Base-by-base conservation (phyloP, 2,888 invertebrate species). In the Crocallis elinguaria region DNA sequence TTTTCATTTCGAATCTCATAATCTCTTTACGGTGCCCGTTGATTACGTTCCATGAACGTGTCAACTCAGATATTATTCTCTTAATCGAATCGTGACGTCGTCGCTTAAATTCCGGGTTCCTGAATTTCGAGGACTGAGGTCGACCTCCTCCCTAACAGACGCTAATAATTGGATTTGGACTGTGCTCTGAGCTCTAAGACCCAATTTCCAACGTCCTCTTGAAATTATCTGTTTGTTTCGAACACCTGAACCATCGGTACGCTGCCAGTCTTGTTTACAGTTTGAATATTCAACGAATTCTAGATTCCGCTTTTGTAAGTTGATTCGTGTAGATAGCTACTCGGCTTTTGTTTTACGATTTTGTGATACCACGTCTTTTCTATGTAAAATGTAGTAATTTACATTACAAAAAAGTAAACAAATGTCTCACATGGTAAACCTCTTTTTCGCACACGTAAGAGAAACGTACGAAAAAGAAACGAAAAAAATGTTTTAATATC, bases 141-240 rank as follows among this genome's bases (percentile, higher is more conserved):
- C 57, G 59, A 54, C 55, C 57, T 57, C 67, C 64, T 69, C 66
- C 66, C 68, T 71, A 71, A 69, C 64, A 68, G 67, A 63, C 66
- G 63, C 64, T 67, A 59, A 58, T 75, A 75, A 79, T 78, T 75
- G 66, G 75, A 76, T 77, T 73, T 72, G 62, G 60, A 61, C 61
- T 64, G 62, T 60, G n/a, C 19, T 41, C 33, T 41, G 67, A 73
- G 72, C 71, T 72, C 61, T 57, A 55, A 58, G 57, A 62, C 61
- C 64, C 56, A 66, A 67, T 73, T 71, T 54, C 53, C 54, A 56
- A 41, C 36, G 56, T 57, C 49, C 60, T 66, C 53, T 57, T 67
- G 60, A 66, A 72, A 71, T 71, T 62, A 73, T 73, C 73, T 74
- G 66, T 75, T 77, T 73, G 65, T 63, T 19, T 45, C 25, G 49